Evolutionary conservation across 2,113 vertebrate species (phyloP).

Genomic region (Pleuronectes platessa): DNA sequence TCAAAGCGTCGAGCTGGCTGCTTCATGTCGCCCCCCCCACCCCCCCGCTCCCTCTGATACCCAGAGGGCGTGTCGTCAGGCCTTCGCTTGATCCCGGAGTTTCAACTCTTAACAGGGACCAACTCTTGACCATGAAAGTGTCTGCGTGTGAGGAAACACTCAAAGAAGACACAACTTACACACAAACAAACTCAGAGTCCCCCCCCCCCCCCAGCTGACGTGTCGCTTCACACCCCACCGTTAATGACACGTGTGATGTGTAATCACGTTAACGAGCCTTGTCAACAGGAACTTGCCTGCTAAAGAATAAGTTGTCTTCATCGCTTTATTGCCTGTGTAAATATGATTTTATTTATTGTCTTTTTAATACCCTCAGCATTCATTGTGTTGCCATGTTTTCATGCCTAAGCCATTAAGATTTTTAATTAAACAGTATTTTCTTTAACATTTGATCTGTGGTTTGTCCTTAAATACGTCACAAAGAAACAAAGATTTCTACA

Average conservation of each 20-base stretch:
- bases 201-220: constrained; percentile 17
- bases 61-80: constrained; percentile 2
- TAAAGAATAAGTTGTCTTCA: constrained; percentile 44
- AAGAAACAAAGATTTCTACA: too few species aligned
- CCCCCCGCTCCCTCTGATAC: background rate
- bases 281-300: constrained; percentile 65
- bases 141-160: constrained; percentile 21
- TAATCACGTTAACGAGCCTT: constrained; percentile 57
- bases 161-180: constrained; percentile 1
- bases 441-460: constrained; percentile 67
- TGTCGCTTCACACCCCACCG: background rate
- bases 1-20: background rate
- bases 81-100: background rate
- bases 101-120: constrained; percentile 12
- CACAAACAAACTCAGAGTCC: constrained; percentile 1
- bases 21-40: background rate
- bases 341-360: constrained; percentile 82
- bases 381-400: constrained; percentile 78
- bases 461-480: constrained; percentile 6
- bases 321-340: constrained; percentile 75
- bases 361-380: constrained; percentile 79
- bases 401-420: constrained; percentile 83
- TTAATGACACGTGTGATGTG: background rate
- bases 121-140: constrained; percentile 38
- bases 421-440: constrained; percentile 84